Conservation (phyloP, 2,888 invertebrate species). For the Meganola albula region DNA sequence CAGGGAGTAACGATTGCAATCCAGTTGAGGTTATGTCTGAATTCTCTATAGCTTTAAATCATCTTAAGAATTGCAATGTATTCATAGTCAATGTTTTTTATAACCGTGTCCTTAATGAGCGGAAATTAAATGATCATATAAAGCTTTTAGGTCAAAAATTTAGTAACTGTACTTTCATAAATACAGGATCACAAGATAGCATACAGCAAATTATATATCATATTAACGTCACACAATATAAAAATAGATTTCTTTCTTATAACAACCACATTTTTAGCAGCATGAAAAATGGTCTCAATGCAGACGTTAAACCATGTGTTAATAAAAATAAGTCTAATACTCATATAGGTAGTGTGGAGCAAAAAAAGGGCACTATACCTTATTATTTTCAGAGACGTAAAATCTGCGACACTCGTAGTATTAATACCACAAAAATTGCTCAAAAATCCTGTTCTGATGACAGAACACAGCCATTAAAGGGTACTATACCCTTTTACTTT, state of each 20-base stretch:
- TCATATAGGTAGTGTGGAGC: too few species aligned
- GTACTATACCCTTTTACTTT: too few species aligned
- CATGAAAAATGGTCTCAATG: not conserved
- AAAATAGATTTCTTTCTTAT: slow-evolving; percentile 3
- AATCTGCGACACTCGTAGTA: too few species aligned
- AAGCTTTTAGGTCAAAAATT: slow-evolving; percentile 3
- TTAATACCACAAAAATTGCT: too few species aligned
- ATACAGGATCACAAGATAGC: not conserved
- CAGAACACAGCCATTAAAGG: too few species aligned
- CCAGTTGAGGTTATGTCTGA: too few species aligned
- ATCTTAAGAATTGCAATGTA: slow-evolving; percentile 3
- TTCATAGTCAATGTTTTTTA: slow-evolving; percentile 1
- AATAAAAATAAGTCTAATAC: too few species aligned
- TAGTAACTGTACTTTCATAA: slow-evolving; percentile 5
- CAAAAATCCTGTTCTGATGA: too few species aligned
- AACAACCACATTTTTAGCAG: not conserved
- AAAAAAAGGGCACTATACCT: slow-evolving; percentile 4
- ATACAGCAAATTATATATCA: slow-evolving; percentile 3
- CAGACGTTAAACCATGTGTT: too few species aligned
- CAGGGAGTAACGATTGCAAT: slow-evolving; percentile 5
- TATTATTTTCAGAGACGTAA: slow-evolving; percentile 3
- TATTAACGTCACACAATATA: not conserved
- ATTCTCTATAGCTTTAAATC: slow-evolving; percentile 3
- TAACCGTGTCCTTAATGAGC: slow-evolving; percentile 4
- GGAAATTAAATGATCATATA: slow-evolving; percentile 3